phyloP scores from a whole-genome alignment of 2,888 invertebrate genomes.

The Scelioninae gen. 1 region DNA sequence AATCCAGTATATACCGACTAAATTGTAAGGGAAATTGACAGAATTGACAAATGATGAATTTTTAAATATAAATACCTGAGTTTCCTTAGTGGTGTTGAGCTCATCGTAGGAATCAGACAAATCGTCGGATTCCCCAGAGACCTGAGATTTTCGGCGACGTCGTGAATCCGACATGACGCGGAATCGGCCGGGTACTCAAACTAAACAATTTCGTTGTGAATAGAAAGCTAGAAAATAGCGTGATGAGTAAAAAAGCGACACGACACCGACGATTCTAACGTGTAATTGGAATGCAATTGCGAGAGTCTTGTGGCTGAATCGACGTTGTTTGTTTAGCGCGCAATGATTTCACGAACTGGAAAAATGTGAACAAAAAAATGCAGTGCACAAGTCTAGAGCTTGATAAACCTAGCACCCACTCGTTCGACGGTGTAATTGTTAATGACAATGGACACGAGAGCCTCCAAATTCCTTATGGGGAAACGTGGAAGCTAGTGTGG shows the following conservation, averaged over 20 bases:
- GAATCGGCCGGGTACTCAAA: conserved; percentile 10
- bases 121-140: conserved; percentile 82
- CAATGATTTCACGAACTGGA: background rate
- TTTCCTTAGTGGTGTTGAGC: conserved; percentile 80
- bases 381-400: background rate
- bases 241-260: background rate
- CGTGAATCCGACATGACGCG: conserved; percentile 80
- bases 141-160: conserved; percentile 80
- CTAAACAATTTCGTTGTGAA: background rate
- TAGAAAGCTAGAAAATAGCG: background rate
- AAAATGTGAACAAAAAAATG: background rate
- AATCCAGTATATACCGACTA: no score
- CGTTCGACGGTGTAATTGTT: conserved; percentile 19
- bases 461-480: conserved; percentile 14
- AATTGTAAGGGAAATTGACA: background rate
- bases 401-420: background rate
- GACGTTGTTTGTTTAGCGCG: background rate
- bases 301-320: no score
- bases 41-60: background rate
- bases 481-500: conserved; percentile 11
- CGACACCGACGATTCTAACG: no score
- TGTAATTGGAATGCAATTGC: no score
- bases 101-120: conserved; percentile 82
- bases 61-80: conserved; percentile 77
- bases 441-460: conserved; percentile 20